Percentiles rank a stretch among this genome's conserved stretches.
Evolutionary conservation across 1,140 invertebrate species (phyloP).

Genomic region (Ephestia elutella): DNA sequence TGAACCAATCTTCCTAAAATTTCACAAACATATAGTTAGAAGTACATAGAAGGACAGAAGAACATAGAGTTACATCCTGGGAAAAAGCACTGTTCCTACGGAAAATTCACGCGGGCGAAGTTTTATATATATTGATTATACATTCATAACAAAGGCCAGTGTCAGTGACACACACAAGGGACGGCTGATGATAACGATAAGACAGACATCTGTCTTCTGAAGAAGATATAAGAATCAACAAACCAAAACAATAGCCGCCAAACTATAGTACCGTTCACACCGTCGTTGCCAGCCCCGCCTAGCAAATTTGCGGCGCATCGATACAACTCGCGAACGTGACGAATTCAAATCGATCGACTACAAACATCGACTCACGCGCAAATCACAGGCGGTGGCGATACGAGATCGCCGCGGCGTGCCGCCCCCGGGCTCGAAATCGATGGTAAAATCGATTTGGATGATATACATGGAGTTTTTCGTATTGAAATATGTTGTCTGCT

Average conservation of each 20-base stretch:
- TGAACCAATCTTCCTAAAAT: too few relatives aligned
- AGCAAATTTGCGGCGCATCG: slow-evolving; percentile 29
- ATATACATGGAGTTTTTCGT: not conserved
- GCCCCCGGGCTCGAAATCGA: slow-evolving; percentile 15
- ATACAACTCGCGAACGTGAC: slow-evolving; percentile 30
- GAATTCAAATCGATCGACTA: slow-evolving; percentile 33
- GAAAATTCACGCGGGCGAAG: too few relatives aligned
- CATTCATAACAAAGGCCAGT: too few relatives aligned
- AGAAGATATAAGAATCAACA: not conserved
- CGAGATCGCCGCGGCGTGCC: slow-evolving; percentile 15
- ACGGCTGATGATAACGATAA: too few relatives aligned
- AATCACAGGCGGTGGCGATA: slow-evolving; percentile 32
- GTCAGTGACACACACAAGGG: too few relatives aligned
- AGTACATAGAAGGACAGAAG: too few relatives aligned
- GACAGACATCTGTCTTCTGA: too few relatives aligned
- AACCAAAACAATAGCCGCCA: not conserved
- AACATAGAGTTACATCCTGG: too few relatives aligned
- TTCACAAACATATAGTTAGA: too few relatives aligned
- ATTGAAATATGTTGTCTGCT: too few relatives aligned
- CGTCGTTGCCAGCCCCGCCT: slow-evolving; percentile 28
- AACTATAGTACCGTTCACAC: slow-evolving; percentile 17
- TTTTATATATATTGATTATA: too few relatives aligned
- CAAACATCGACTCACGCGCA: slow-evolving; percentile 30
- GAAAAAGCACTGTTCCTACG: too few relatives aligned
- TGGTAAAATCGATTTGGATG: not conserved